Evolutionary conservation across 1,140 invertebrate genomes (phyloP), one percentile per base, ranked within the genome.

Genomic region (Drosophila malerkotliana): DNA sequence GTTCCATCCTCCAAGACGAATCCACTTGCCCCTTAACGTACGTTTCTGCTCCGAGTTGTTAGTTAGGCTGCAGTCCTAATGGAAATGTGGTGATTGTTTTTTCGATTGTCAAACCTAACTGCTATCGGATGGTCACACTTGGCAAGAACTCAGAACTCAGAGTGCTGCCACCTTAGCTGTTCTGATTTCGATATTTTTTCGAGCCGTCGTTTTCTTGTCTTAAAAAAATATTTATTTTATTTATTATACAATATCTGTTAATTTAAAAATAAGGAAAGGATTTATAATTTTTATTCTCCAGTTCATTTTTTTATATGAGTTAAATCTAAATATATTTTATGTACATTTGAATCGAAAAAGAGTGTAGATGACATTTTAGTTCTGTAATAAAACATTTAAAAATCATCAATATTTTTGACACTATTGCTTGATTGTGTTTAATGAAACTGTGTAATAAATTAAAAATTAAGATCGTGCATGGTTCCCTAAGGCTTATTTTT

Each of bases 1-100:
- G 72, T 24, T 91, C 90, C 90, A 91, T 47, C 18, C 7, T 37
- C 34, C 34, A 10, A n/a, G 12, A 4, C 12, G 12, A 4, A 37
- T 37, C 10, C 34, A 4, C 34, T 37, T 37, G 12, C 3, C 3
- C 10, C 34, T 37, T 1, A 10, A 37, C 34, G 10, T 4, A 12
- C 10, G 34, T 37, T 37, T 12, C 34, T 37, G 34, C 34, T 10
- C 3, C 0, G 34, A 10, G 12, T n/a, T 37, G 9, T 37, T 37
- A 10, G 34, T 37, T 37, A 37, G 1, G 34, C 34, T 12, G 34
- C 34, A 10, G 26, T 28, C 26, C 26, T 6, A 28, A 28, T 28
- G 26, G 26, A 4, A 37, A 37, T 12, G 34, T 12, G 34, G 10
- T 12, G 34, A 37, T n/a, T 37, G 12, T 10, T 28, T 28, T 28